Percentiles rank a stretch among this genome's conserved stretches.
phyloP scores from a whole-genome alignment of 2,888 invertebrate genomes.

The Tiliacea aurago region DNA sequence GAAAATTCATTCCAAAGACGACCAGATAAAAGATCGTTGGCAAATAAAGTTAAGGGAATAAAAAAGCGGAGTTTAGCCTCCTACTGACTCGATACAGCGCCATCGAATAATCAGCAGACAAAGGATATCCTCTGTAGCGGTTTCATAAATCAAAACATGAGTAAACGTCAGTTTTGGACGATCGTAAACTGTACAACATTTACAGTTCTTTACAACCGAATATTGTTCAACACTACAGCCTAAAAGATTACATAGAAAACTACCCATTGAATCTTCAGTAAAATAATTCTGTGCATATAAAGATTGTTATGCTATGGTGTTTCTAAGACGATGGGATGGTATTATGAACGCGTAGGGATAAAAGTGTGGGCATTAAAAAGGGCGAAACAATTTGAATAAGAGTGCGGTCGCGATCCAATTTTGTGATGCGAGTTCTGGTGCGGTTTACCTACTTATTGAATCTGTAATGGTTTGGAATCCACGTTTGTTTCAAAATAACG shows the following conservation, averaged over 20 bases:
- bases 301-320: conserved; percentile 59
- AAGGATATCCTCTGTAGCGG: conserved; percentile 70
- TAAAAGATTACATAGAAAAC: conserved; percentile 9
- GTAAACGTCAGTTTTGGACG: conserved; percentile 82
- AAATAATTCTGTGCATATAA: background rate
- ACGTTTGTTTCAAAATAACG: background rate
- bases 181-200: conserved; percentile 76
- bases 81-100: conserved; percentile 55
- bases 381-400: conserved; percentile 75
- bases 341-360: conserved; percentile 63
- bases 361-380: conserved; percentile 76
- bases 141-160: conserved; percentile 82
- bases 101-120: conserved; percentile 76
- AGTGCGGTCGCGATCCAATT: conserved; percentile 74
- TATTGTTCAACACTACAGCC: conserved; percentile 52
- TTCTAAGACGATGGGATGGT: conserved; percentile 39
- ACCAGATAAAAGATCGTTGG: conserved; percentile 69
- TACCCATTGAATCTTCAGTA: conserved; percentile 11
- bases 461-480: conserved; percentile 7
- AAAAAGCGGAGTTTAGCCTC: conserved; percentile 64
- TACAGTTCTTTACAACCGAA: conserved; percentile 58
- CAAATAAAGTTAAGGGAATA: conserved; percentile 68
- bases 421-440: conserved; percentile 69
- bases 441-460: conserved; percentile 48
- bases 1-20: conserved; percentile 71